Evolutionary conservation across 2,888 invertebrate species (phyloP).

Genomic region (Sympetrum striolatum): DNA sequence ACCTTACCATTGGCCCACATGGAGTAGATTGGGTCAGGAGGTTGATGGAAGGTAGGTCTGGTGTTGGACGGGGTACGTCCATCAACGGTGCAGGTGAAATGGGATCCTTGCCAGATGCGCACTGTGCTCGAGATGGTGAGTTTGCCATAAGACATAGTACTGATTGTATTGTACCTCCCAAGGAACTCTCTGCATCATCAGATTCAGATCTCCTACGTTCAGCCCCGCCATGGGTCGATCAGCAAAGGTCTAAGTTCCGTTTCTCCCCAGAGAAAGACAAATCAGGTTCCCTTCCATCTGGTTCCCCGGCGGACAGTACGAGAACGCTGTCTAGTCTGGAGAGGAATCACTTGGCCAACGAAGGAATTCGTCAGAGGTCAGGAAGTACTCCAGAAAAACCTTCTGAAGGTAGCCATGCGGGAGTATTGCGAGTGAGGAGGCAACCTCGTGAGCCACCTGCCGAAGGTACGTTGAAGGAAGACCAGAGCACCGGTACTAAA

Average conservation of each 20-base stretch:
- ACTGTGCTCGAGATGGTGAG: conserved; percentile 18
- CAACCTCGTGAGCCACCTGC: conserved; percentile 2
- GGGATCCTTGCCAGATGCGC: conserved; percentile 43
- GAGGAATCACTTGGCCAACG: not conserved
- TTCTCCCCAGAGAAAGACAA: conserved; percentile 59
- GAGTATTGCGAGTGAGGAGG: not conserved
- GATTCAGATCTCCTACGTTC: conserved; percentile 67
- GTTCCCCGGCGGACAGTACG: not conserved
- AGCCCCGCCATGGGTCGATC: conserved; percentile 65
- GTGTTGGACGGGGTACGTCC: conserved; percentile 54
- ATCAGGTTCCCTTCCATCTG: conserved; percentile 49
- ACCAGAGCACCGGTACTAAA: conserved; percentile 52
- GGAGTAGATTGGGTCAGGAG: conserved; percentile 73
- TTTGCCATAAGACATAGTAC: conserved; percentile 71
- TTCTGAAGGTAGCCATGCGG: not conserved
- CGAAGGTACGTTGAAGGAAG: not conserved
- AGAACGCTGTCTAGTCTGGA: conserved; percentile 10
- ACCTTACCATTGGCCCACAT: conserved; percentile 68
- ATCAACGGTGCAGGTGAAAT: conserved; percentile 51
- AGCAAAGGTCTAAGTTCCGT: conserved; percentile 57
- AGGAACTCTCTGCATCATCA: conserved; percentile 66
- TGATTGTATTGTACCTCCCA: conserved; percentile 76
- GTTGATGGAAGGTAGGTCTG: conserved; percentile 60
- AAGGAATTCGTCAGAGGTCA: conserved; percentile 22
- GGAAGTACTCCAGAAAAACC: conserved; percentile 30